Percentiles rank a stretch among this genome's conserved stretches.
Evolutionary conservation across 2,797 vertebrate genomes (phyloP).

Genomic region (Rousettus madagascariensis): DNA sequence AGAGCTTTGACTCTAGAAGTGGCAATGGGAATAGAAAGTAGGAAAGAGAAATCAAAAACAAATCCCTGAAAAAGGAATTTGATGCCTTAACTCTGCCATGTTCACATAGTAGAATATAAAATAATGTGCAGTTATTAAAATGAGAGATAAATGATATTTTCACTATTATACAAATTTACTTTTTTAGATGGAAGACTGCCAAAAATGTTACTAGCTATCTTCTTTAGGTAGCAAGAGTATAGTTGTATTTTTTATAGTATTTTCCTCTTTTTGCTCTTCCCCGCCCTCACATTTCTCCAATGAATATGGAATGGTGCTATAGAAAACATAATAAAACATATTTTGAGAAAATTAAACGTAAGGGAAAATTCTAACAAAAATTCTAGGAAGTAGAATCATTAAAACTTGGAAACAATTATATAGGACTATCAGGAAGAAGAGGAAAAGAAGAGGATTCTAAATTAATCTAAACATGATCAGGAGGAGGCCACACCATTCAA

Average conservation of each 20-base stretch:
- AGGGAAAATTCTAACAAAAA: not conserved
- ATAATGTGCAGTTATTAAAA: not conserved
- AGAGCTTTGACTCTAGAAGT: not conserved
- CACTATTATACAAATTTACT: not conserved
- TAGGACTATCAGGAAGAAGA: not conserved
- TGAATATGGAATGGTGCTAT: not conserved
- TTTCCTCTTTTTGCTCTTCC: not conserved
- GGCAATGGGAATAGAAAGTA: not conserved
- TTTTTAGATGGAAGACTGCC: not conserved
- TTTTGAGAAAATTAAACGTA: not conserved
- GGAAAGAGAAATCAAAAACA: not conserved
- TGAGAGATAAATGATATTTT: not conserved
- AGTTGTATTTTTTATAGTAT: not conserved
- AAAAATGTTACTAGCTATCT: slow-evolving; percentile 3
- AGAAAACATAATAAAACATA: not conserved
- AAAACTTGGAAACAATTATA: not conserved
- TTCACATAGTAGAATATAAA: not conserved
- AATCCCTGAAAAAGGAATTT: not conserved
- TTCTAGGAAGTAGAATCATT: not conserved
- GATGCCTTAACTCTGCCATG: not conserved
- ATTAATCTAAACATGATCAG: not conserved
- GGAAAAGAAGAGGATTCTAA: not conserved
- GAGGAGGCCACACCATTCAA: not conserved
- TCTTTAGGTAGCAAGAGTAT: not conserved
- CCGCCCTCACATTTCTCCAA: not conserved